Evolutionary conservation across 2,888 invertebrate species (phyloP), one percentile per base, ranked within the genome.

Genomic region (Scotopteryx bipunctaria): DNA sequence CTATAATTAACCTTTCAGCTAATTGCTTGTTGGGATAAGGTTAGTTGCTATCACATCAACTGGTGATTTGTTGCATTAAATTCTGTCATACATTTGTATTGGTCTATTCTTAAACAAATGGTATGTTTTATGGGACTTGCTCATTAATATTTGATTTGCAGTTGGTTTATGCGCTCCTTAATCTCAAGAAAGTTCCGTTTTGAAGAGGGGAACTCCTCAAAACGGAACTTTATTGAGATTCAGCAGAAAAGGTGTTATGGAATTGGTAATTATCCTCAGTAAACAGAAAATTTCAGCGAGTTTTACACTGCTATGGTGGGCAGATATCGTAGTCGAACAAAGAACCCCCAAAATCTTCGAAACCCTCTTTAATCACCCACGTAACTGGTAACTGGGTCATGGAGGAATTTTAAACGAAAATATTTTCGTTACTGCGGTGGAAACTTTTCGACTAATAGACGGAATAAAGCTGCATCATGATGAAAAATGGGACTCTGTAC

Each of bases 1-100:
- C 5, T 32, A 37, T 45, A 52, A 52, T 45, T 52, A 40, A 11
- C 40, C 21, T 32, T 56, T 45, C 16, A 38, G 11, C 35, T 41
- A 36, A 51, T 43, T 44, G 43, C 21, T 45, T 17, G 33, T 29
- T 43, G n/a, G n/a, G n/a, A n/a, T n/a, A n/a, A n/a, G n/a, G n/a
- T n/a, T n/a, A n/a, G n/a, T n/a, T n/a, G n/a, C n/a, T n/a, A n/a
- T n/a, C n/a, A n/a, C n/a, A n/a, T n/a, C n/a, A n/a, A n/a, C n/a
- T n/a, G n/a, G n/a, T n/a, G n/a, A n/a, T n/a, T n/a, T n/a, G n/a
- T n/a, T n/a, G n/a, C n/a, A n/a, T n/a, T n/a, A n/a, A n/a, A n/a
- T n/a, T n/a, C n/a, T n/a, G n/a, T n/a, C n/a, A n/a, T n/a, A n/a
- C n/a, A n/a, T n/a, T n/a, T n/a, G n/a, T n/a, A n/a, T n/a, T n/a